Evolutionary conservation across 2,113 vertebrate genomes (phyloP).

Genomic region (human (Homo sapiens)): DNA sequence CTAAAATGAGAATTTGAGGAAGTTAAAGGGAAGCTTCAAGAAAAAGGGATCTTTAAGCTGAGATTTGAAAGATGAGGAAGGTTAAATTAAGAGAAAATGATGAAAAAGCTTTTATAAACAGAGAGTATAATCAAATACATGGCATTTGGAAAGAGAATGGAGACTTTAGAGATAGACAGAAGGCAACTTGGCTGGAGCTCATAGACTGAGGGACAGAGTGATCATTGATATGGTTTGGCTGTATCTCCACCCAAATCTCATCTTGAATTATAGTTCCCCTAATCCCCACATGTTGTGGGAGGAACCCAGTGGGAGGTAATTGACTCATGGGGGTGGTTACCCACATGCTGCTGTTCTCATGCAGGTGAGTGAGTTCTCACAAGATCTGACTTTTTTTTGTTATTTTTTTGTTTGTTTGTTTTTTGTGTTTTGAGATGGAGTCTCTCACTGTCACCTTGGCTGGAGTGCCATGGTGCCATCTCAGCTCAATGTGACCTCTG

Average conservation of each 20-base stretch:
- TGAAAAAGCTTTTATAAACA: not conserved
- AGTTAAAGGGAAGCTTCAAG: not conserved
- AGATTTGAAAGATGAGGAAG: not conserved
- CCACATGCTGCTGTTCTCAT: too few relatives aligned
- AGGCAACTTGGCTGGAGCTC: not conserved
- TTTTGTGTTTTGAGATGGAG: too few relatives aligned
- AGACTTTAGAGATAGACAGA: not conserved
- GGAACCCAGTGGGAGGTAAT: too few relatives aligned
- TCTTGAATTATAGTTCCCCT: too few relatives aligned
- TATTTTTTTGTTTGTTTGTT: too few relatives aligned
- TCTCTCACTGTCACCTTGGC: too few relatives aligned
- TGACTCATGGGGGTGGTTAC: too few relatives aligned
- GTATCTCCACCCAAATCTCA: too few relatives aligned
- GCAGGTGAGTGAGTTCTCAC: too few relatives aligned
- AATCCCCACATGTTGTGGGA: too few relatives aligned
- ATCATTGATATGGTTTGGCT: not conserved
- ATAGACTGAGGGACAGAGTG: not conserved
- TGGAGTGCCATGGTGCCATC: too few relatives aligned
- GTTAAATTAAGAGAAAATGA: not conserved
- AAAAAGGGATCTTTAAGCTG: not conserved
- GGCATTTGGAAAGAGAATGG: not conserved
- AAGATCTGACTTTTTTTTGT: too few relatives aligned
- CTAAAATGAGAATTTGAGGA: not conserved
- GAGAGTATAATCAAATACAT: not conserved
- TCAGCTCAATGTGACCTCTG: accelerated